Percentiles rank a stretch among this genome's conserved stretches.
These are phyloP conservation scores for Temnothorax rugatulus DNA, from an alignment of 2,888 invertebrate species.

Conservation along the genomic window DNA sequence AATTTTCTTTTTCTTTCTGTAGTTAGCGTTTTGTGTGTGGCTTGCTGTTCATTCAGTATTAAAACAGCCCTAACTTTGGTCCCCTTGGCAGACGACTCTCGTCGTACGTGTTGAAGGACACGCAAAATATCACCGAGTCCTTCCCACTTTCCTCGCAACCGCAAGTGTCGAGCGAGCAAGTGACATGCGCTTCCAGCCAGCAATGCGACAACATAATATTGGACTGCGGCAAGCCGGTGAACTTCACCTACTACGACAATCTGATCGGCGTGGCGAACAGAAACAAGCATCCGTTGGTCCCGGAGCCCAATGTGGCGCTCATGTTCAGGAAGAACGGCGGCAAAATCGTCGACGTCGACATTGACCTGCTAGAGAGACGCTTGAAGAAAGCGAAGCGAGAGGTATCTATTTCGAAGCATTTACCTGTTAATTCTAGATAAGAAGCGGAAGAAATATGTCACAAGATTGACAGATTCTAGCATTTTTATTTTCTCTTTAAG, in stretches of 20 bases:
- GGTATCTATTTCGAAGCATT: conserved; percentile 80
- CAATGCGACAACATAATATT: conserved; percentile 89
- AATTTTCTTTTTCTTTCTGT: conserved; percentile 84
- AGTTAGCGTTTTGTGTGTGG: conserved; percentile 85
- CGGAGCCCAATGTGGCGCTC: conserved; percentile 93
- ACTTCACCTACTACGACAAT: conserved; percentile 96
- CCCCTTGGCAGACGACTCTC: conserved; percentile 84
- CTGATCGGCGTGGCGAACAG: conserved; percentile 94
- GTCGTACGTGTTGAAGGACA: conserved; percentile 83
- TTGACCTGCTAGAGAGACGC: conserved; percentile 91
- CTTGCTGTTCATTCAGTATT: conserved; percentile 85
- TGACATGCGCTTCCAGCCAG: conserved; percentile 79
- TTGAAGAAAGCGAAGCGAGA: conserved; percentile 93
- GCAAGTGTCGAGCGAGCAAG: conserved; percentile 76
- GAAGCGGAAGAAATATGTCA: not conserved
- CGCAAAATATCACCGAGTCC: conserved; percentile 79
- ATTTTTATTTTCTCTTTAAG: not conserved
- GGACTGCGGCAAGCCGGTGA: conserved; percentile 94
- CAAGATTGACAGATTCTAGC: not conserved
- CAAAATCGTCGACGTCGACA: conserved; percentile 90
- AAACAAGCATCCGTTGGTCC: conserved; percentile 93
- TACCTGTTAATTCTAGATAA: not conserved
- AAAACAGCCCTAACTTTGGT: conserved; percentile 84
- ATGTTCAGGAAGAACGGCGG: conserved; percentile 91
- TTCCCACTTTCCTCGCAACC: conserved; percentile 74